These are phyloP conservation scores for Orchestia grillus DNA, from an alignment of 1,140 invertebrate genomes.

Conservation along the genomic window DNA sequence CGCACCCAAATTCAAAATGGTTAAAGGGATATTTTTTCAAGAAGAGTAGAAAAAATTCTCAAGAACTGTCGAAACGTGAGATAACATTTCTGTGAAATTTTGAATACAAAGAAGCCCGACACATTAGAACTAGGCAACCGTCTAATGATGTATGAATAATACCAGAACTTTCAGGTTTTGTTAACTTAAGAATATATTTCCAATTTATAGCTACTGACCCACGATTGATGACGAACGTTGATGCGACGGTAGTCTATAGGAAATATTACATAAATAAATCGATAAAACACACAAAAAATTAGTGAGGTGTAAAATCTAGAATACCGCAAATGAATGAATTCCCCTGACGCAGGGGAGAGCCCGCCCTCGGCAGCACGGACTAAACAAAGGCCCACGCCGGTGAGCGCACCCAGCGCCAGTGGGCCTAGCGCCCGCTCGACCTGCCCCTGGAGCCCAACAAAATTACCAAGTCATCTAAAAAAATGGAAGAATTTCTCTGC, in stretches of 20 bases:
- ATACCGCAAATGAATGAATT: no score
- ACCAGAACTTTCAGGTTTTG: background rate
- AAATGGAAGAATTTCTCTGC: background rate
- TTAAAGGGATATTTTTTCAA: background rate
- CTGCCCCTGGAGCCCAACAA: background rate
- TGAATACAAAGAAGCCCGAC: background rate
- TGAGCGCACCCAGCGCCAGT: no score
- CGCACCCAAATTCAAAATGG: background rate
- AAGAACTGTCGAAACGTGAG: background rate
- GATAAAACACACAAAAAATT: no score
- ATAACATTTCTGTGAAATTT: background rate
- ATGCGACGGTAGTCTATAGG: no score
- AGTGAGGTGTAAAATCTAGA: no score
- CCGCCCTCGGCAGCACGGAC: no score
- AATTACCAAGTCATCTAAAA: background rate
- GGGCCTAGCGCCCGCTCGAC: background rate
- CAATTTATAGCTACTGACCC: no score
- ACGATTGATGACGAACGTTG: no score
- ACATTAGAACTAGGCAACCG: background rate
- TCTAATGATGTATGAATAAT: background rate
- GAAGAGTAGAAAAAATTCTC: background rate
- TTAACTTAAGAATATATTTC: background rate
- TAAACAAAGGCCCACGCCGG: no score
- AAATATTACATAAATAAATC: no score
- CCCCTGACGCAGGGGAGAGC: no score